A percentile compares a stretch with the other conserved stretches of the same genome.
phyloP scores from a whole-genome alignment of 2,797 vertebrate genomes.

The Myripristis jacobus region DNA sequence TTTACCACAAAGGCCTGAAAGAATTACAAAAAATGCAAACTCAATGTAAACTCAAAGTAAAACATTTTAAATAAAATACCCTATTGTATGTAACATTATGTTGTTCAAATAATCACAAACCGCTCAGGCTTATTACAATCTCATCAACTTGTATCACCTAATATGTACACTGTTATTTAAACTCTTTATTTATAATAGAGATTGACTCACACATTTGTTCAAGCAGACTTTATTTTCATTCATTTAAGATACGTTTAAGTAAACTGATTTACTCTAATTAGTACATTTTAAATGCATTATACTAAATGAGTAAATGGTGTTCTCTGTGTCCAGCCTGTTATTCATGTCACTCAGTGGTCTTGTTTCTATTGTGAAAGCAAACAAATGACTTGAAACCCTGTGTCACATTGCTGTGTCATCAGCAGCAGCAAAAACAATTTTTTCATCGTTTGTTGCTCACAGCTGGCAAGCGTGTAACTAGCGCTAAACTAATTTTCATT shows the following conservation, averaged over 20 bases:
- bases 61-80: no score
- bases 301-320: background rate
- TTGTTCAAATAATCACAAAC: no score
- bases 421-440: constrained; percentile 20
- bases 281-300: constrained; percentile 5
- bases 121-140: background rate
- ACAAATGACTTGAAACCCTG: constrained; percentile 38
- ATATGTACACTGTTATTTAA: no score
- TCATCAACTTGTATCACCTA: background rate
- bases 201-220: background rate
- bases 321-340: constrained; percentile 6
- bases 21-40: no score
- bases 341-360: constrained; percentile 16
- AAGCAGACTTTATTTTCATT: background rate
- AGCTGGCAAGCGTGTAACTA: constrained; percentile 49
- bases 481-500: constrained; percentile 43
- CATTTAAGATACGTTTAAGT: constrained; percentile 1
- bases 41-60: background rate
- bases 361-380: constrained; percentile 34
- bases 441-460: constrained; percentile 52
- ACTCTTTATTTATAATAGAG: no score
- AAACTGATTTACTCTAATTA: background rate
- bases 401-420: constrained; percentile 40
- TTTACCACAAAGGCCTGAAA: background rate
- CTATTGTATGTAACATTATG: no score